phyloP scores from a whole-genome alignment of 2,113 vertebrate genomes.

The Poecilia latipinna region DNA sequence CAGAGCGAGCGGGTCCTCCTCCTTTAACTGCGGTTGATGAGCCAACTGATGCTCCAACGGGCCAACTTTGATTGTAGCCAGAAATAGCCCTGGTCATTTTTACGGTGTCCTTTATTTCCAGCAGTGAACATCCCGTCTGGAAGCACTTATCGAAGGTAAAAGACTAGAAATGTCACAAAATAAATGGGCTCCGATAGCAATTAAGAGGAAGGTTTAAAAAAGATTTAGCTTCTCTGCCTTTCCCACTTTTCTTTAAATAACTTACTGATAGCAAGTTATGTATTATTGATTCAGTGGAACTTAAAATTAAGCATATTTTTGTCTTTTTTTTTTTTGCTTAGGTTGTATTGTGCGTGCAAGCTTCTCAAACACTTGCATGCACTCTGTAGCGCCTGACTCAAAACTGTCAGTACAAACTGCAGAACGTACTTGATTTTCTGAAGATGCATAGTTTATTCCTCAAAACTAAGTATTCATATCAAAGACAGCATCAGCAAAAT shows the following conservation, averaged over 20 bases:
- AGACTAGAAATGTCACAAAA: not conserved
- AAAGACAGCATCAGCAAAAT: too few relatives aligned
- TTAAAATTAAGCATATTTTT: not conserved
- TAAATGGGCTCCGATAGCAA: not conserved
- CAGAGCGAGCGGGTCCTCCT: constrained; percentile 24
- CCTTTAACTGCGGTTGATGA: constrained; percentile 29
- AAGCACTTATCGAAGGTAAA: constrained; percentile 3
- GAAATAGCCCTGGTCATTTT: constrained; percentile 54
- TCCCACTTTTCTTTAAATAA: not conserved
- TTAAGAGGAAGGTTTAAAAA: not conserved
- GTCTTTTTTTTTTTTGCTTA: not conserved
- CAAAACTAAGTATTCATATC: too few relatives aligned
- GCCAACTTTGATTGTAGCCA: constrained; percentile 57
- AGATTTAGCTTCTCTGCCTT: not conserved
- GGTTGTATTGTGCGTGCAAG: not conserved
- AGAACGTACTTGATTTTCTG: too few relatives aligned
- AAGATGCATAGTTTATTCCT: too few relatives aligned
- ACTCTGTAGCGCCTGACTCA: too few relatives aligned
- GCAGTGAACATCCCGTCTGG: constrained; percentile 28
- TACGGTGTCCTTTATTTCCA: constrained; percentile 18
- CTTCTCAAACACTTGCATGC: too few relatives aligned
- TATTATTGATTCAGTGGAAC: not conserved
- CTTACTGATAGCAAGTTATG: not conserved
- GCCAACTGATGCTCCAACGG: constrained; percentile 50
- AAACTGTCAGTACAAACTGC: too few relatives aligned